Conservation (phyloP, 2,113 vertebrate genomes). For the Leucosticte australis region DNA sequence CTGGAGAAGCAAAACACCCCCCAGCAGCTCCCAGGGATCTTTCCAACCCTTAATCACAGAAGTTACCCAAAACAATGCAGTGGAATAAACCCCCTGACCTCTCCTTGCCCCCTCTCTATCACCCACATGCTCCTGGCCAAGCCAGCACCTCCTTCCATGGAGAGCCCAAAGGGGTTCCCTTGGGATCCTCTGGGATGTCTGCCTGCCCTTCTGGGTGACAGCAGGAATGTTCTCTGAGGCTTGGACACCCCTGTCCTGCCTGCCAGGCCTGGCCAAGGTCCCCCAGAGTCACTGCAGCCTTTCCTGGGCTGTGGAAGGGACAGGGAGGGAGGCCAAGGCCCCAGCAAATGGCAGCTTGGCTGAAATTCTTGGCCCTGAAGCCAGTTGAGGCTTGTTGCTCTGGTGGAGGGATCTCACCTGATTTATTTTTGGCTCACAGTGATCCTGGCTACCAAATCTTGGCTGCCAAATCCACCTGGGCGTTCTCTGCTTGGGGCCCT, state of each 20-base stretch:
- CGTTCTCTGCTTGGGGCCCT: not conserved
- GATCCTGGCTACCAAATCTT: not conserved
- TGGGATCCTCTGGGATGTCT: not conserved
- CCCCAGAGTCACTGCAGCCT: not conserved
- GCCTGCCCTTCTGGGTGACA: not conserved
- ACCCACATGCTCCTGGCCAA: accelerated
- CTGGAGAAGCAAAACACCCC: not conserved
- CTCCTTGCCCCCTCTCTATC: not conserved
- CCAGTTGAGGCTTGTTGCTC: not conserved
- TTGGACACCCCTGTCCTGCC: not conserved
- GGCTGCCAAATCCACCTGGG: not conserved
- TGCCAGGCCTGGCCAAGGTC: not conserved
- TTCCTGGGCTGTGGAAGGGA: not conserved
- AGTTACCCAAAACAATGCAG: not conserved
- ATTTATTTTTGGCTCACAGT: not conserved
- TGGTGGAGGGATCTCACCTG: not conserved
- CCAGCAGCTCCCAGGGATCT: not conserved
- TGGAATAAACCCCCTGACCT: not conserved
- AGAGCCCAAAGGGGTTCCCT: not conserved
- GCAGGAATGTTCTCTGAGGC: not conserved
- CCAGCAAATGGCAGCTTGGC: not conserved
- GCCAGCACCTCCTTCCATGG: not conserved
- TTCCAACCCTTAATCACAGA: not conserved
- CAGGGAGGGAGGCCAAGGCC: not conserved
- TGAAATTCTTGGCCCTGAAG: not conserved